phyloP scores from a whole-genome alignment of 35 echinoderm and acorn worm genomes.

The Heliocidaris erythrogramma region DNA sequence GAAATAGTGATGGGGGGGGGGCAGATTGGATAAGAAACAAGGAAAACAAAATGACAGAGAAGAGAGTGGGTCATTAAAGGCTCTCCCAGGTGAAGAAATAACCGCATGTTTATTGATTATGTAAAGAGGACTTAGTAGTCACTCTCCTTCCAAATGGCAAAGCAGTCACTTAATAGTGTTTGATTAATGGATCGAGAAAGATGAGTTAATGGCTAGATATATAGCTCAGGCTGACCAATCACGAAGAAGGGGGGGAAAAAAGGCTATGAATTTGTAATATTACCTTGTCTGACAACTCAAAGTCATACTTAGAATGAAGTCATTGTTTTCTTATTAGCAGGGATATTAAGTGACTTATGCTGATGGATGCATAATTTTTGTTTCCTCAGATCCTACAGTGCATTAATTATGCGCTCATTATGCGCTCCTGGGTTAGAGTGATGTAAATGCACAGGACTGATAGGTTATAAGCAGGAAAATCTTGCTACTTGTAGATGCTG shows the following conservation, averaged over 20 bases:
- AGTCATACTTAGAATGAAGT: neutral
- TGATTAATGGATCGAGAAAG: neutral
- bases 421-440: no score
- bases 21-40: no score
- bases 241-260: neutral
- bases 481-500: no score
- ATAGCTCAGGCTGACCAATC: neutral
- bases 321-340: neutral
- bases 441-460: no score
- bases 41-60: no score
- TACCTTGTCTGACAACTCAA: neutral
- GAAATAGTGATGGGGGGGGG: no score
- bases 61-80: neutral
- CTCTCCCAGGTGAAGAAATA: neutral
- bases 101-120: conserved; percentile 27
- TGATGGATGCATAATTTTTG: neutral
- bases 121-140: conserved; percentile 6
- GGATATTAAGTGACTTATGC: neutral
- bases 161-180: neutral
- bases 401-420: no score
- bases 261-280: neutral
- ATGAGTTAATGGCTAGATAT: neutral
- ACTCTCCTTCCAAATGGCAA: neutral
- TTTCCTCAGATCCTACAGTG: no score
- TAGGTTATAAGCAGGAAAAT: no score